phyloP scores from a whole-genome alignment of 2,888 invertebrate genomes.

The Cistogaster globosa region DNA sequence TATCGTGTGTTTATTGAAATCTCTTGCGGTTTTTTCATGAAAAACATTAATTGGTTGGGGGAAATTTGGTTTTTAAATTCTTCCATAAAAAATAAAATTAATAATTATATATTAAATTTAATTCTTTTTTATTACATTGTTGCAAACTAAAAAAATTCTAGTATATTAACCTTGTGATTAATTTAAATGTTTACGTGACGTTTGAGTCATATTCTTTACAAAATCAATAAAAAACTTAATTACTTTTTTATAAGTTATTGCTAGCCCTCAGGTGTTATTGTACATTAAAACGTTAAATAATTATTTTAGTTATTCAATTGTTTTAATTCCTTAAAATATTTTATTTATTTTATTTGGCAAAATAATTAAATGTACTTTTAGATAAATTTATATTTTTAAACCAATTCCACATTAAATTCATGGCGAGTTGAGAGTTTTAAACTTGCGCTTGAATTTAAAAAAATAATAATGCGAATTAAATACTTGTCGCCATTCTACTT shows the following conservation, averaged over 20 bases:
- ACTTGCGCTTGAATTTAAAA: too few species aligned
- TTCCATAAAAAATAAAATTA: constrained; percentile 11
- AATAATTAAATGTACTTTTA: too few species aligned
- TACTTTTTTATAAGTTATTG: too few species aligned
- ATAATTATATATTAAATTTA: constrained; percentile 36
- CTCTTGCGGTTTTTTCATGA: constrained; percentile 57
- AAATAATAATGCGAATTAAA: constrained; percentile 15
- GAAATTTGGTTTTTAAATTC: constrained; percentile 31
- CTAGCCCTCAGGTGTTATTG: background rate
- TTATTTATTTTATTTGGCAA: background rate
- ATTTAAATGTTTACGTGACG: constrained; percentile 42
- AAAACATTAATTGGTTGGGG: constrained; percentile 32
- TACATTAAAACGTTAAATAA: constrained; percentile 2
- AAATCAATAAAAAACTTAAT: constrained; percentile 10
- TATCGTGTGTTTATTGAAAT: constrained; percentile 49
- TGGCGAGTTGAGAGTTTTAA: constrained; percentile 17
- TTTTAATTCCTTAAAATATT: background rate
- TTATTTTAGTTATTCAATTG: background rate
- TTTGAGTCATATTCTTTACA: constrained; percentile 18
- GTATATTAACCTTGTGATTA: constrained; percentile 27
- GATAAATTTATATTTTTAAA: too few species aligned
- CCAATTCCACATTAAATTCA: constrained; percentile 18
- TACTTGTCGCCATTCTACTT: constrained; percentile 21
- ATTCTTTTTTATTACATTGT: constrained; percentile 21
- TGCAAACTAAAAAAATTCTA: background rate